Evolutionary conservation across 2,888 invertebrate genomes (phyloP), one percentile per base, ranked within the genome.

Genomic region (Papilio protenor): DNA sequence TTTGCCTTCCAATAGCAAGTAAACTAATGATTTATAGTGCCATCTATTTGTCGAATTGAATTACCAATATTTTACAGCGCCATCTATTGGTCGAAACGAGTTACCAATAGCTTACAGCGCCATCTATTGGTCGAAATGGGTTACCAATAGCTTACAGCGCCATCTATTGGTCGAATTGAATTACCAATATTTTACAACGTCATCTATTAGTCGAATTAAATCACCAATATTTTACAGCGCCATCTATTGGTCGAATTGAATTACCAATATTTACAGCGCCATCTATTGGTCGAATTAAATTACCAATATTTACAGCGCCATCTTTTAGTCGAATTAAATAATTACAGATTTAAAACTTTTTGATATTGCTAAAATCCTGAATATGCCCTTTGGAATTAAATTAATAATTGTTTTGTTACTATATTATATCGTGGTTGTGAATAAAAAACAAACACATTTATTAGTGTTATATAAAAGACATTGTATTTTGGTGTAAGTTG

Each of bases 1-100:
- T 97, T 97, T 85, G 97, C 97, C 1, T 97, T 97, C 88, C 96
- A 96, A 86, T 97, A 69, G 40, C 47, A 33, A 40, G 40, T 40
- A 40, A 40, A 27, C 27, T 27, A 27, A 27, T 27, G 27, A 27
- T 2, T 27, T 27, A 18, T 33, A 52, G 10, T 33, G 49, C 23
- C 49, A 71, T 71, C 49, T 71, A 3, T 71, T 16, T 5, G 4
- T 71, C 23, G 4, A 71, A 16, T n/a, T 12, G 16, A 33, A 73
- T 5, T 33, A 5, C 33, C 6, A 33, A 33, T 33, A 2, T 27
- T 27, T 33, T 27, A n/a, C 33, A 55, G 10, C 55, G 52, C 47
- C 49, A 71, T 71, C 52, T 71, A 4, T 71, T 16, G 5, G 5
- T 71, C 23, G 5, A 71, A 16, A 12, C 14, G 10, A 33, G 69